These are phyloP conservation scores for Lampris megalopsis DNA, from an alignment of 2,113 vertebrate genomes.

Conservation along the genomic window DNA sequence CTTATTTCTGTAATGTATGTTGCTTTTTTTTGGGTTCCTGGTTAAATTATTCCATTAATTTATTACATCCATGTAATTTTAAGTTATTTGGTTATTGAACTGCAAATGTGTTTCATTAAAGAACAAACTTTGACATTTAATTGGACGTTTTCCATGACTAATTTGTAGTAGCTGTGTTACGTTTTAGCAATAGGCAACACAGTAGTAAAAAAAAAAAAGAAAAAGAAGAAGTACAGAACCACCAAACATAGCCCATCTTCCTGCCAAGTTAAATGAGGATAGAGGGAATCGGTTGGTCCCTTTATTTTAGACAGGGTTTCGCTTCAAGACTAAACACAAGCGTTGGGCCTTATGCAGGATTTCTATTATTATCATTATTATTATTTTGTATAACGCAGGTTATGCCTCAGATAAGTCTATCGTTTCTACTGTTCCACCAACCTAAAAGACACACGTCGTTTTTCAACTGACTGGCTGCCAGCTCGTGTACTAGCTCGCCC, in stretches of 20 bases:
- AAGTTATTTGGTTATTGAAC: slow-evolving; percentile 93
- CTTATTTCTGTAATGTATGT: slow-evolving; percentile 94
- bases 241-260: too few species aligned
- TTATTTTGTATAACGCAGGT: too few species aligned
- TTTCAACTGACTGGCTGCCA: slow-evolving; percentile 75
- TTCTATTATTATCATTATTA: too few species aligned
- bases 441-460: slow-evolving; percentile 74
- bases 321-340: not conserved
- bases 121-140: slow-evolving; percentile 91
- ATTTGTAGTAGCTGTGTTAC: slow-evolving; percentile 71
- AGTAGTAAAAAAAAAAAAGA: slow-evolving; percentile 37
- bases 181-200: slow-evolving; percentile 68
- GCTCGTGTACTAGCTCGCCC: slow-evolving; percentile 72
- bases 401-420: not conserved
- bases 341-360: slow-evolving; percentile 37
- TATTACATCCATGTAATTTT: slow-evolving; percentile 91
- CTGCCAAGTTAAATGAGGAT: too few species aligned
- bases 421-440: slow-evolving; percentile 51
- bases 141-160: slow-evolving; percentile 81
- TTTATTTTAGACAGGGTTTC: not conserved
- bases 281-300: not conserved
- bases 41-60: slow-evolving; percentile 87
- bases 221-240: not conserved
- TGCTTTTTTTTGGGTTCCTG: slow-evolving; percentile 85
- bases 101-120: slow-evolving; percentile 97